A percentile compares a stretch with the other conserved stretches of the same genome.
phyloP scores from a whole-genome alignment of 2,797 vertebrate species.

The Zonotrichia albicollis region DNA sequence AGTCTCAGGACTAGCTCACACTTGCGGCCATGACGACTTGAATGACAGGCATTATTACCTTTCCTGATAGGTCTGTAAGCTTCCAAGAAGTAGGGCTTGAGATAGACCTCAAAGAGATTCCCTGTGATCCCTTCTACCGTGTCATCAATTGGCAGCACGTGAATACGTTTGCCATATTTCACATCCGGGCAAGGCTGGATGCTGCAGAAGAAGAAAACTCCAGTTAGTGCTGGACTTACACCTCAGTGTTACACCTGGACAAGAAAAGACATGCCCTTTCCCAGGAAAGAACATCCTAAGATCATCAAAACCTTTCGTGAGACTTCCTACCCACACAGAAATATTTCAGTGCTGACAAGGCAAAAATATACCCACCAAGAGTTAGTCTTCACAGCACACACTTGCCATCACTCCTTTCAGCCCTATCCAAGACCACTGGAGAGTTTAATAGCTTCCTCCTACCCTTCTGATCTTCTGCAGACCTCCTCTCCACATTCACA shows the following conservation, averaged over 20 bases:
- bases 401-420: neutral
- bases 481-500: neutral
- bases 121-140: constrained; percentile 98
- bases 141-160: constrained; percentile 96
- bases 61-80: constrained; percentile 98
- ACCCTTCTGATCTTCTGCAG: neutral
- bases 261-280: neutral
- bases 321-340: neutral
- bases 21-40: neutral
- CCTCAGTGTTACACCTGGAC: neutral
- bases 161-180: constrained; percentile 97
- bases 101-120: constrained; percentile 97
- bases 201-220: constrained; percentile 75
- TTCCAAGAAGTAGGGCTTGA: constrained; percentile 98
- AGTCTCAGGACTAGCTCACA: neutral
- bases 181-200: constrained; percentile 99
- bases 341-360: neutral
- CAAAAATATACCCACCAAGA: neutral
- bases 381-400: neutral
- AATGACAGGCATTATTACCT: constrained; percentile 73
- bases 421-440: neutral
- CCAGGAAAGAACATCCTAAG: neutral
- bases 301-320: neutral
- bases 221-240: constrained; percentile 8
- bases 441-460: neutral